Percentiles rank a stretch among this genome's conserved stretches.
These are phyloP conservation scores for Ptycholaimellus sp. DNA, from an alignment of 2,888 invertebrate genomes.

Conservation along the genomic window DNA sequence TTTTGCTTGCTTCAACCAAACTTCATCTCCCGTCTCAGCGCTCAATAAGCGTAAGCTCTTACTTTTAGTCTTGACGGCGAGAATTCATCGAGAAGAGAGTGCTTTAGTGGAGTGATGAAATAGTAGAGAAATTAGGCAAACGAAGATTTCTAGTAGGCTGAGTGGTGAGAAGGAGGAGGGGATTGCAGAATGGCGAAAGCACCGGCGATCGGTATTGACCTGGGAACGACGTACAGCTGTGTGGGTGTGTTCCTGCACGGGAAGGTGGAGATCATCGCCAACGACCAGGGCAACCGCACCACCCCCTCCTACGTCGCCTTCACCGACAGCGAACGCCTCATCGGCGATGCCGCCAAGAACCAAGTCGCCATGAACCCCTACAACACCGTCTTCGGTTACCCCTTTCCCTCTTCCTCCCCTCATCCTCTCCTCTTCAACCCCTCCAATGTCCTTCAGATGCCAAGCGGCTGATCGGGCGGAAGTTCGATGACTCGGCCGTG, in stretches of 20 bases:
- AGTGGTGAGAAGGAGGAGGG: too few species aligned
- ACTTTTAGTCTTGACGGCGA: too few species aligned
- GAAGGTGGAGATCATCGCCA: conserved; percentile 24
- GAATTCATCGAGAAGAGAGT: too few species aligned
- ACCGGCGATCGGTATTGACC: conserved; percentile 26
- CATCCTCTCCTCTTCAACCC: neutral
- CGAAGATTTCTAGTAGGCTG: too few species aligned
- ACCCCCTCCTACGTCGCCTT: conserved; percentile 34
- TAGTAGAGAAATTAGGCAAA: too few species aligned
- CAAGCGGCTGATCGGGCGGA: conserved; percentile 31
- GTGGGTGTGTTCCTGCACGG: conserved; percentile 32
- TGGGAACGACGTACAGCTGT: conserved; percentile 27
- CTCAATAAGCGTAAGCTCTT: too few species aligned
- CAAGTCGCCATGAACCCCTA: conserved; percentile 33
- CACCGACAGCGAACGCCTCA: conserved; percentile 32
- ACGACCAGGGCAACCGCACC: conserved; percentile 28
- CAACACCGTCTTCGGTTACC: conserved; percentile 31
- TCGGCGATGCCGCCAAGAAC: conserved; percentile 33
- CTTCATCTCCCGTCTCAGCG: too few species aligned
- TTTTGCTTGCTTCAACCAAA: too few species aligned
- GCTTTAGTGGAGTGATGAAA: too few species aligned
- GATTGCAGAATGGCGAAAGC: conserved; percentile 13
- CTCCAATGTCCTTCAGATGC: conserved; percentile 12
- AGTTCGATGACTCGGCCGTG: conserved; percentile 29
- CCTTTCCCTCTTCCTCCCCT: too few species aligned